Evolutionary conservation across 2,113 vertebrate species (phyloP), one percentile per base, ranked within the genome.

Genomic region (Callithrix jacchus): DNA sequence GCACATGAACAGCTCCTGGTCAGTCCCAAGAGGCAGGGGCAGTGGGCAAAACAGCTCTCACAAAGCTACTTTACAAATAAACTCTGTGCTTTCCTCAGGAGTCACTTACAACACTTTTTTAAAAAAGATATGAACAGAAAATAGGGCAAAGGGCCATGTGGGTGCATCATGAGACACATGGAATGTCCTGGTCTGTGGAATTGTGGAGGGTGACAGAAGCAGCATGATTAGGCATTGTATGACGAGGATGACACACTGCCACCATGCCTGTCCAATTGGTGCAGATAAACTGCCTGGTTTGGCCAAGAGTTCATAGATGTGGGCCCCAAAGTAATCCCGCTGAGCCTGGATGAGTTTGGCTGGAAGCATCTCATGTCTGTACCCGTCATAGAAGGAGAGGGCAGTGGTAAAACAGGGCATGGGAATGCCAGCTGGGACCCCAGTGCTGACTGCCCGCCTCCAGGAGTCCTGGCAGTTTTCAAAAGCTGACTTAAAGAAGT

Each of bases 271-370:
- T 99, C 99, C 99, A 99, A 98, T 99, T 99, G 35, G 99, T 99
- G 97, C 99, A 99, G 98, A 99, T 96, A 73, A 98, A 99, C 0
- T 96, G 94, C 6, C 99, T 0, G 99, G 99, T 30, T 99, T 99
- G 4, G 98, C 98, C 52, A 99, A 97, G 12, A 99, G 98, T 84
- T 99, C 99, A 0, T 99, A 99, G 0, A 99, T 99, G 92, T 99
- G 99, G 1, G 99, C 99, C 61, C 99, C 99, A 9, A 99, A 99
- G 98, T 99, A 99, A 97, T 99, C 99, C 2, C 99, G 99, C 98
- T 99, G 99, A 42, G 99, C 99, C 99, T 99, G 99, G 16, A 99
- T 98, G 86, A 99, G 99, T 98, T 99, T 99, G 45, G 99, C 99
- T 0, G 99, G 99, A 47, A 99, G 97, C 98, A 98, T 95, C 42